Base-by-base conservation (phyloP, 2,888 invertebrate species). In the Cryptus armator region DNA sequence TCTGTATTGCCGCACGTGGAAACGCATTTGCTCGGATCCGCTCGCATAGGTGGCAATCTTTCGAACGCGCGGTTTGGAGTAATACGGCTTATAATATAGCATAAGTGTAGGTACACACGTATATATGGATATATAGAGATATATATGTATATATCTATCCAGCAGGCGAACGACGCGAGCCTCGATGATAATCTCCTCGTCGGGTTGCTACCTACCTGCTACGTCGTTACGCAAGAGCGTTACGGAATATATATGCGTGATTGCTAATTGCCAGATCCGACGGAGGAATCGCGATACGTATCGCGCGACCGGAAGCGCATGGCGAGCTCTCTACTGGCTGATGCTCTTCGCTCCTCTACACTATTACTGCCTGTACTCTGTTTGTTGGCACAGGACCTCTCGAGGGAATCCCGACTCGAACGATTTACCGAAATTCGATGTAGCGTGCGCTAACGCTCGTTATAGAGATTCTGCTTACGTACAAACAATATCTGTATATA, bases 181-280 rank as follows among this genome's bases (percentile, higher is more conserved):
- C 48, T 77, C 81, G 88, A 88, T 89, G 86, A 81, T 84, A 87
- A 89, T 89, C 89, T 88, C 79, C 80, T 83, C 80, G 87, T 71
- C 77, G 74, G 82, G 70, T 80, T 70, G 80, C 83, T 68, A 75
- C 68, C 74, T 74, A 68, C 51, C 37, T 64, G 71, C 78, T 86
- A 84, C 81, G 85, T 89, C 87, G 90, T 92, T 93, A 89, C 91
- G 91, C 91, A 93, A 92, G 80, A 88, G 83, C 89, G 90, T 92
- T 91, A 92, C 91, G 90, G 89, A 90, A 91, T 90, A 89, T 87
- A 83, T 87, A 91, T 90, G 92, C 91, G 92, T 92, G 91, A 92
- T 93, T 90, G 88, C 90, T 92, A 92, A 93, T 93, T 92, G 90
- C 88, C 86, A 87, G 88, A 90, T 90, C 87, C 88, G 83, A 82